These are phyloP conservation scores for Drosophila sp. DNA, from an alignment of 1,140 invertebrate species.

Conservation along the genomic window DNA sequence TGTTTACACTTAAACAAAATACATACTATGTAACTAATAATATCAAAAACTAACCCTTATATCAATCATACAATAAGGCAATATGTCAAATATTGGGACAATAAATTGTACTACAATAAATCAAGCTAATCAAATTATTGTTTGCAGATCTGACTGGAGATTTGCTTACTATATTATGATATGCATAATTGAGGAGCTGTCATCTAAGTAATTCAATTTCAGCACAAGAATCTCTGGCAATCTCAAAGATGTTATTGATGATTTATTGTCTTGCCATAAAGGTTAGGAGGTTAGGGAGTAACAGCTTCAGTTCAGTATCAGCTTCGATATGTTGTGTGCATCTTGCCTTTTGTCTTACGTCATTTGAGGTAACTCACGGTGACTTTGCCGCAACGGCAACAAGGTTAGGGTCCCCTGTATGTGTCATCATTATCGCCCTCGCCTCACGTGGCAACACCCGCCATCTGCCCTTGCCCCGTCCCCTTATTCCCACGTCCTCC, in stretches of 20 bases:
- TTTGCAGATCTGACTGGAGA: slow-evolving; percentile 9
- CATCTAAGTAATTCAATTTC: slow-evolving; percentile 21
- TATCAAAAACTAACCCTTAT: too few relatives aligned
- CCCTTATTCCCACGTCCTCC: too few relatives aligned
- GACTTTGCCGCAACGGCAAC: slow-evolving; percentile 23
- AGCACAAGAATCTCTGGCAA: slow-evolving; percentile 3
- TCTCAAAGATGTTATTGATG: slow-evolving; percentile 7
- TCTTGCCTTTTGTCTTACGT: slow-evolving; percentile 41
- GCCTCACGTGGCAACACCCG: slow-evolving; percentile 32
- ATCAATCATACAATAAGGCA: not conserved
- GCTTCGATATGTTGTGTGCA: slow-evolving; percentile 2
- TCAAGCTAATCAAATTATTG: slow-evolving; percentile 22
- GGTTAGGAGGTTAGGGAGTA: not conserved
- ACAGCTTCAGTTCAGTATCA: not conserved
- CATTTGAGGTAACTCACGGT: slow-evolving; percentile 42
- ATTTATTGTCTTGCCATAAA: slow-evolving; percentile 16
- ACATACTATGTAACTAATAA: too few relatives aligned
- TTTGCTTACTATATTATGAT: slow-evolving; percentile 11
- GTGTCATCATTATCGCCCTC: slow-evolving; percentile 78
- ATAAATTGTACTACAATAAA: slow-evolving; percentile 13
- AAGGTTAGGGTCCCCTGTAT: slow-evolving; percentile 50
- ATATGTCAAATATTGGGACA: not conserved
- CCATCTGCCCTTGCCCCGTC: not conserved
- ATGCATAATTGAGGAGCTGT: slow-evolving; percentile 19
- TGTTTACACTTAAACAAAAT: too few relatives aligned